Conservation (phyloP, 64 coral and sea anemone genomes). For the Pachyseris speciosa region DNA sequence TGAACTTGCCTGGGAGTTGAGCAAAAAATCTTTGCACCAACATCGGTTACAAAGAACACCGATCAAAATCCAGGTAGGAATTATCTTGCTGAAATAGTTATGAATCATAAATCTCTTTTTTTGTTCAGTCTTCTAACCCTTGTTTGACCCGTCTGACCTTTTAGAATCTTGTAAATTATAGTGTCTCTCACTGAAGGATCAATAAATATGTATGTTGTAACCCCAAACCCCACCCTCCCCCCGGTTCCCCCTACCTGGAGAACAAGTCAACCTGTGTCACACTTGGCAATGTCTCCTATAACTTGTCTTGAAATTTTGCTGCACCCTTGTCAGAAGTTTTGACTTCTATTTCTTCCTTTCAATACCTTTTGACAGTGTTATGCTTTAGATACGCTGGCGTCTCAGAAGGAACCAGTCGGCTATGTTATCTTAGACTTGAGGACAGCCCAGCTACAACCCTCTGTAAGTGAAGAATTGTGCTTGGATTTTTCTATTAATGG, state of each 20-base stretch:
- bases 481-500: too few species aligned
- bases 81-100: not conserved
- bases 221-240: too few species aligned
- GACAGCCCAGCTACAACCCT: constrained; percentile 88
- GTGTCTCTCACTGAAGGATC: too few species aligned
- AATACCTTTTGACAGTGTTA: constrained; percentile 78
- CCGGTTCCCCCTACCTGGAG: too few species aligned
- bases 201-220: too few species aligned
- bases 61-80: constrained; percentile 95
- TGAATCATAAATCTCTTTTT: too few species aligned
- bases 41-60: constrained; percentile 94
- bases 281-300: too few species aligned
- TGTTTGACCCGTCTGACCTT: too few species aligned
- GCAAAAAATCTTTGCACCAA: constrained; percentile 91
- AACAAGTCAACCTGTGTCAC: too few species aligned
- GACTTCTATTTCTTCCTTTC: not conserved
- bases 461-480: constrained; percentile 71
- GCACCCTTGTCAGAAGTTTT: not conserved
- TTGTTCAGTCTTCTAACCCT: too few species aligned
- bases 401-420: constrained; percentile 94
- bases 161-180: too few species aligned
- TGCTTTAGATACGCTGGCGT: constrained; percentile 86
- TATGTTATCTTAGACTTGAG: constrained; percentile 96
- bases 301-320: too few species aligned
- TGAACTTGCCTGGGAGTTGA: constrained; percentile 97